These are phyloP conservation scores for Pilophorus perplexus DNA, from an alignment of 2,888 invertebrate genomes.

Conservation along the genomic window DNA sequence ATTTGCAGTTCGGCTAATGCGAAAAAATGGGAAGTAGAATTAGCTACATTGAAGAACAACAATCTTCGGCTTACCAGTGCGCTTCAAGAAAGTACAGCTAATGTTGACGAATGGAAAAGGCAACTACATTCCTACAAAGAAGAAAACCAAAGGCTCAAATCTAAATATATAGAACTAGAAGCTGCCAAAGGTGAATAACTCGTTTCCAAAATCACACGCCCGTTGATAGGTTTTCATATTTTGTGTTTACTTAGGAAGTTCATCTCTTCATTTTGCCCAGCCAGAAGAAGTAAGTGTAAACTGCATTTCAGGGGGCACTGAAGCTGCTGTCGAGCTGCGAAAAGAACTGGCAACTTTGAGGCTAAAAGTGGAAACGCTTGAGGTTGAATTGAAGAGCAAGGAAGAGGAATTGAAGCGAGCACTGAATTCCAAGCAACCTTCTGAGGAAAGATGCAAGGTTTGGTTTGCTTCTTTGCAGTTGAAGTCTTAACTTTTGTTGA, in stretches of 20 bases:
- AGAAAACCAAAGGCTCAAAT: slow-evolving; percentile 80
- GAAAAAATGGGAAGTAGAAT: slow-evolving; percentile 97
- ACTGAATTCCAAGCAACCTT: slow-evolving; percentile 52
- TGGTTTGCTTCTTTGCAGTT: too few relatives aligned
- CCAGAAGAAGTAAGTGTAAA: too few relatives aligned
- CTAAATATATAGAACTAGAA: slow-evolving; percentile 68
- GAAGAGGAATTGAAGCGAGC: slow-evolving; percentile 74
- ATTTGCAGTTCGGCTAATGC: slow-evolving; percentile 91
- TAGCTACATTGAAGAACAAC: slow-evolving; percentile 93
- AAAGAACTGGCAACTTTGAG: slow-evolving; percentile 71
- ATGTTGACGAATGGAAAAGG: slow-evolving; percentile 98
- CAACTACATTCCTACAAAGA: slow-evolving; percentile 90
- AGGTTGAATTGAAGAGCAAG: slow-evolving; percentile 76
- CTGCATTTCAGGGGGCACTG: slow-evolving; percentile 57
- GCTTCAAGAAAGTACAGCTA: slow-evolving; percentile 90
- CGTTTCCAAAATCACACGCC: neutral
- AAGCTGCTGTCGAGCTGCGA: slow-evolving; percentile 72
- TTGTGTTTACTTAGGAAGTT: too few relatives aligned
- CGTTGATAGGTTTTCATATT: too few relatives aligned
- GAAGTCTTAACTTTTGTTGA: too few relatives aligned
- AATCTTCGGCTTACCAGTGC: slow-evolving; percentile 93
- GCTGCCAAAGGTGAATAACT: slow-evolving; percentile 59
- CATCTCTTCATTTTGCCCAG: too few relatives aligned
- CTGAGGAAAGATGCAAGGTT: slow-evolving; percentile 52
- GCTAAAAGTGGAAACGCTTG: slow-evolving; percentile 77